phyloP scores from a whole-genome alignment of 1,140 invertebrate species.

The Globodera rostochiensis region DNA sequence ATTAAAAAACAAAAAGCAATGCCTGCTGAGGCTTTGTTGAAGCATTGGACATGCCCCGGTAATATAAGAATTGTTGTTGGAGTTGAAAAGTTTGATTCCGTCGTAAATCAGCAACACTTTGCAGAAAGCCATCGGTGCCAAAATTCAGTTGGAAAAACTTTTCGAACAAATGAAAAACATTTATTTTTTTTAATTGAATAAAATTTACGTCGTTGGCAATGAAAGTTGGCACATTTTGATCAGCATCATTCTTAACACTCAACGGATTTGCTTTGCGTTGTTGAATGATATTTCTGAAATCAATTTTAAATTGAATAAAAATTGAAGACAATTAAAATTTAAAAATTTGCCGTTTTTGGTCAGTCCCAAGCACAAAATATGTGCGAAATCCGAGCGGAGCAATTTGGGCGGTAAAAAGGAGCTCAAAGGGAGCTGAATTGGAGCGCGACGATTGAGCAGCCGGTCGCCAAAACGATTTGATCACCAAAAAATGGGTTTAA shows the following conservation, averaged over 20 bases:
- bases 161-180: constrained; percentile 5
- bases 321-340: neutral
- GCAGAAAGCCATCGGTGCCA: constrained; percentile 30
- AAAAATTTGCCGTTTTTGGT: constrained; percentile 10
- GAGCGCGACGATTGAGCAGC: neutral
- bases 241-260: neutral
- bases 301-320: neutral
- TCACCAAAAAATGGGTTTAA: neutral
- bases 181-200: neutral
- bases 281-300: neutral
- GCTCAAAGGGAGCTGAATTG: constrained; percentile 27
- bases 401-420: constrained; percentile 20
- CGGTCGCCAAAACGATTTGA: neutral
- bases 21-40: neutral
- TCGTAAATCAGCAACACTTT: constrained; percentile 12
- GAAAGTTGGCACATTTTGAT: neutral
- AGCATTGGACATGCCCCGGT: constrained; percentile 25
- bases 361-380: constrained; percentile 28
- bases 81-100: constrained; percentile 22
- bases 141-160: constrained; percentile 32
- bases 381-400: constrained; percentile 34
- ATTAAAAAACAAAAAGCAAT: neutral
- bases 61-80: constrained; percentile 34
- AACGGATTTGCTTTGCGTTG: neutral
- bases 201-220: constrained; percentile 20